A percentile compares a stretch with the other conserved stretches of the same genome.
These are phyloP conservation scores for rabbit (Oryctolagus cuniculus) DNA, from an alignment of 2,113 vertebrate genomes.

Conservation along the genomic window DNA sequence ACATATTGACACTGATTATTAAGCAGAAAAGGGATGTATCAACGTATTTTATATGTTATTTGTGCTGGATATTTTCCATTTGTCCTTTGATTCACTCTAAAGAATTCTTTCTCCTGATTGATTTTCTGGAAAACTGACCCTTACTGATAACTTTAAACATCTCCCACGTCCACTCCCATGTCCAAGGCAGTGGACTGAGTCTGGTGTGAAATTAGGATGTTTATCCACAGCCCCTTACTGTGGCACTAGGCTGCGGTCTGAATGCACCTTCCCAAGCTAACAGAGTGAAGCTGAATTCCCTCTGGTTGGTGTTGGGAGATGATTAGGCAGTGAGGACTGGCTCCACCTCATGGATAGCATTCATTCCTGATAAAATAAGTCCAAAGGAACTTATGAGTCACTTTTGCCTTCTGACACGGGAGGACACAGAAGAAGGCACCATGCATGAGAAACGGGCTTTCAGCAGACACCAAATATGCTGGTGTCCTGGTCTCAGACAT, in stretches of 20 bases:
- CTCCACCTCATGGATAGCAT: neutral
- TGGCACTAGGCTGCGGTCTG: neutral
- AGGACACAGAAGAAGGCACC: neutral
- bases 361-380: neutral
- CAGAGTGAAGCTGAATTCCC: too few relatives aligned
- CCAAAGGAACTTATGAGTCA: neutral
- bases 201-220: neutral
- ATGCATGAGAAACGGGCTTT: neutral
- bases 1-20: too few relatives aligned
- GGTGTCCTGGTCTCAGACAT: too few relatives aligned
- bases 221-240: neutral
- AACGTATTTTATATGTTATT: too few relatives aligned
- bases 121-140: too few relatives aligned
- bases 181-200: neutral
- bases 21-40: too few relatives aligned
- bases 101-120: too few relatives aligned
- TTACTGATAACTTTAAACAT: neutral
- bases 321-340: neutral
- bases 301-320: neutral
- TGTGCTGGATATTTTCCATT: too few relatives aligned
- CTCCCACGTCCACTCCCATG: neutral
- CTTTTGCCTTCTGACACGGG: neutral
- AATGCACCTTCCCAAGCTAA: neutral
- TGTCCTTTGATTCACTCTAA: too few relatives aligned
- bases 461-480: too few relatives aligned